Conservation (phyloP, 2,797 vertebrate species). For the Delichon dasypus region DNA sequence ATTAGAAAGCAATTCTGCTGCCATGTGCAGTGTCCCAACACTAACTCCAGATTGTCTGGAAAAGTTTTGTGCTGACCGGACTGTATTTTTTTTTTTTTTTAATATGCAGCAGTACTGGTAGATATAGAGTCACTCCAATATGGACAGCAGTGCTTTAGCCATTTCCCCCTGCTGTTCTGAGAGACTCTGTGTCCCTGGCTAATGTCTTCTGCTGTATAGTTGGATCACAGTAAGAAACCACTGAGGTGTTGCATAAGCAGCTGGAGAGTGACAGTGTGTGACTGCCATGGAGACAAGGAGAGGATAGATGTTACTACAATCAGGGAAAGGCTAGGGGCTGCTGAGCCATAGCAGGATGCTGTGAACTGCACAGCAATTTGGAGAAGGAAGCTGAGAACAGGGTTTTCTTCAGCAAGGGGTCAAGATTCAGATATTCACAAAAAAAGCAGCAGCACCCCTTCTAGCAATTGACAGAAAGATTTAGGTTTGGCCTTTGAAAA, state of each 20-base stretch:
- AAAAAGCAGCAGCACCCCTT: not conserved
- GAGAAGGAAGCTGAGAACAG: not conserved
- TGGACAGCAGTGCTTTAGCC: not conserved
- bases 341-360: not conserved
- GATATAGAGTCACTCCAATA: not conserved
- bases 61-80: not conserved
- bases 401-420: not conserved
- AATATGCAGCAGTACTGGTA: not conserved
- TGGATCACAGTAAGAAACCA: not conserved
- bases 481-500: not conserved
- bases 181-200: not conserved
- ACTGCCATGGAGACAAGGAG: not conserved
- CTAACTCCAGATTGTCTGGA: not conserved
- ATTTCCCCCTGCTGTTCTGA: not conserved
- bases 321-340: not conserved
- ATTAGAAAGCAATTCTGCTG: not conserved
- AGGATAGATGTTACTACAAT: not conserved
- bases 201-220: not conserved
- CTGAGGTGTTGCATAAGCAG: constrained; percentile 32
- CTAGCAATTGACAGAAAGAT: not conserved
- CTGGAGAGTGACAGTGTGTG: constrained; percentile 9
- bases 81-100: not conserved
- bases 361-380: not conserved
- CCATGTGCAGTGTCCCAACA: not conserved
- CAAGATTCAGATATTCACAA: not conserved